Conservation (phyloP, 2,797 vertebrate species). For the Harpagifer antarcticus region DNA sequence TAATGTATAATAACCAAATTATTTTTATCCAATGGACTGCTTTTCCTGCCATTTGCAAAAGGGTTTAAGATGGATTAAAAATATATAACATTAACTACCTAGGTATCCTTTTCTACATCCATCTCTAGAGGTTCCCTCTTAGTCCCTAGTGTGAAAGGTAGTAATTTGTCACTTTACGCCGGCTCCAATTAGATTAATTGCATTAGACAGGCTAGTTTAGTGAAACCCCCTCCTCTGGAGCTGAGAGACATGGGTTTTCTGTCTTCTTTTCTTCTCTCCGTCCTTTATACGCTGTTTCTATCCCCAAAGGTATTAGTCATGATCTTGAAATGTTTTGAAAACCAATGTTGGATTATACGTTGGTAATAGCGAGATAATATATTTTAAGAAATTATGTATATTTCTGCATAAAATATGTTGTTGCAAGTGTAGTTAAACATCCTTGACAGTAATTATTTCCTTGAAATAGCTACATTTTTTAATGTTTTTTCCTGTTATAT, state of each 20-base stretch:
- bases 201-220: conserved; percentile 83
- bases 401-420: conserved; percentile 24
- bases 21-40: conserved; percentile 55
- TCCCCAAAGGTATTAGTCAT: conserved; percentile 60
- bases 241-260: conserved; percentile 86
- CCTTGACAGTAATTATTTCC: conserved; percentile 11
- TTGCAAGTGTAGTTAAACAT: conserved; percentile 31
- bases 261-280: conserved; percentile 66
- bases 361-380: conserved; percentile 27
- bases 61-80: conserved; percentile 67
- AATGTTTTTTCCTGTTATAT: neutral
- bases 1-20: conserved; percentile 40
- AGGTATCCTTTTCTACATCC: conserved; percentile 71
- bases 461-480: neutral
- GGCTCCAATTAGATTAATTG: conserved; percentile 84
- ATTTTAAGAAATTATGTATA: conserved; percentile 18
- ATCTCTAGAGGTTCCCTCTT: conserved; percentile 77
- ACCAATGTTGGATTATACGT: conserved; percentile 43
- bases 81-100: conserved; percentile 72
- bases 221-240: conserved; percentile 75
- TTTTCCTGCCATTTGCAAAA: conserved; percentile 54
- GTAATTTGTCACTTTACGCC: conserved; percentile 93
- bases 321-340: conserved; percentile 70
- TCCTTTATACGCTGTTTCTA: conserved; percentile 60
- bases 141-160: conserved; percentile 90